Conservation (phyloP, 2,113 vertebrate genomes). For the Tiliqua scincoides region DNA sequence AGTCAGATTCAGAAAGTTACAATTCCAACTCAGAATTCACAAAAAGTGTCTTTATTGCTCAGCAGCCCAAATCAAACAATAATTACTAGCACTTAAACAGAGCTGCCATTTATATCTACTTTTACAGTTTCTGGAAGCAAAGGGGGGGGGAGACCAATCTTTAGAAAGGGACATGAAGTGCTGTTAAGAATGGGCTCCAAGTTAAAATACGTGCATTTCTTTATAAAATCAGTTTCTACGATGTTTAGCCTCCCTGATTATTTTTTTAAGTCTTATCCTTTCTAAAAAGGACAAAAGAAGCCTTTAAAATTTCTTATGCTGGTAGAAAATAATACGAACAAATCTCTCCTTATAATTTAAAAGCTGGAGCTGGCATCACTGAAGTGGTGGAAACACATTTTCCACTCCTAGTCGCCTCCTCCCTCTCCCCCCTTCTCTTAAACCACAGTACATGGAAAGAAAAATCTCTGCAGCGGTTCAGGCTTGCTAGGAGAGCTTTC, state of each 20-base stretch:
- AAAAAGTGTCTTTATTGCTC: conserved; percentile 20
- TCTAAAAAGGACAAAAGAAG: not conserved
- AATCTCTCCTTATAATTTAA: conserved; percentile 23
- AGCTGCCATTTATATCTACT: conserved; percentile 39
- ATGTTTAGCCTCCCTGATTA: conserved; percentile 6
- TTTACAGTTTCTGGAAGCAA: conserved; percentile 14
- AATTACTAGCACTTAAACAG: conserved; percentile 29
- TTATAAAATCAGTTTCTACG: not conserved
- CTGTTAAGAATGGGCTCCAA: not conserved
- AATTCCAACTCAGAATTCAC: not conserved
- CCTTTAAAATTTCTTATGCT: not conserved
- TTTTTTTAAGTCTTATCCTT: not conserved
- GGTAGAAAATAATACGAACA: not conserved
- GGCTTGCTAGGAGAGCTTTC: conserved; percentile 62
- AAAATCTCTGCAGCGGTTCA: conserved; percentile 51
- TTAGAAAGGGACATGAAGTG: conserved; percentile 21
- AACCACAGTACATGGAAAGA: conserved; percentile 50
- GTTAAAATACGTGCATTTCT: conserved; percentile 30
- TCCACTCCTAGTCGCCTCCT: conserved; percentile 51
- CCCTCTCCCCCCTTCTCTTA: conserved; percentile 43
- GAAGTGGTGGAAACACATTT: conserved; percentile 49
- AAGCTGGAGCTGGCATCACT: conserved; percentile 35
- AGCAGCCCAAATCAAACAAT: conserved; percentile 6
- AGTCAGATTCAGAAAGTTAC: conserved; percentile 3
- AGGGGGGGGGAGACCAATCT: not conserved